These are phyloP conservation scores for Austrofundulus limnaeus DNA, from an alignment of 2,113 vertebrate species.

Conservation along the genomic window DNA sequence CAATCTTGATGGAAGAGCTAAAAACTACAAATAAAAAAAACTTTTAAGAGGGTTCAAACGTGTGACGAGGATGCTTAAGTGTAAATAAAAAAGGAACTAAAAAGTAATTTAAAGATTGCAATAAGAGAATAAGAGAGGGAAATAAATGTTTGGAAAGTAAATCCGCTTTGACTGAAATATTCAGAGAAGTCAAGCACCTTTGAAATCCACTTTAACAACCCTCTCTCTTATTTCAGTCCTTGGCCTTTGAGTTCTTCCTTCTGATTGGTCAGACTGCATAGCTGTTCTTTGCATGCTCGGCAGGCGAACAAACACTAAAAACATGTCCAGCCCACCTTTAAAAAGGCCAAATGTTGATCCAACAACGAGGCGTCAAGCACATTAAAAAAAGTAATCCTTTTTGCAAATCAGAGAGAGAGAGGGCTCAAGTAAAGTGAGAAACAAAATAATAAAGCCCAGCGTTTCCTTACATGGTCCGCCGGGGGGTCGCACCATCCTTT, in stretches of 20 bases:
- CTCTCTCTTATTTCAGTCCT: slow-evolving; percentile 63
- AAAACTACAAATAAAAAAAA: slow-evolving; percentile 47
- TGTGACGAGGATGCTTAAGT: slow-evolving; percentile 38
- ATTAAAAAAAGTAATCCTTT: slow-evolving; percentile 37
- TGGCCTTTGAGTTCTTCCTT: slow-evolving; percentile 56
- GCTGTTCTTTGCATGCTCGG: slow-evolving; percentile 71
- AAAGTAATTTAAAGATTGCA: slow-evolving; percentile 54
- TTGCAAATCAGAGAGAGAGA: slow-evolving; percentile 77
- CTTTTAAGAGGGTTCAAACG: slow-evolving; percentile 34
- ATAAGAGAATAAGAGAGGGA: slow-evolving; percentile 44
- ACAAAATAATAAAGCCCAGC: slow-evolving; percentile 41
- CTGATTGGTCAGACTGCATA: slow-evolving; percentile 68
- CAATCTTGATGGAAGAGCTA: slow-evolving; percentile 55
- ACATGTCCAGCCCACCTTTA: slow-evolving; percentile 56
- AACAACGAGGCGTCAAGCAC: slow-evolving; percentile 52
- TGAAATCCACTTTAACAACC: slow-evolving; percentile 71
- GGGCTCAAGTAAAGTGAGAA: slow-evolving; percentile 56
- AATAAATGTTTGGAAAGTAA: slow-evolving; percentile 63
- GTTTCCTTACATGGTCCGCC: slow-evolving; percentile 75
- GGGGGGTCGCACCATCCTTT: slow-evolving; percentile 76
- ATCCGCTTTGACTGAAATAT: slow-evolving; percentile 57
- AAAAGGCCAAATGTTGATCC: slow-evolving; percentile 64
- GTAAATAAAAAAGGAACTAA: slow-evolving; percentile 39
- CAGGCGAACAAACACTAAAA: slow-evolving; percentile 55
- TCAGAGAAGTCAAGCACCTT: slow-evolving; percentile 80